These are phyloP conservation scores for Morpho deidamia DNA, from an alignment of 2,888 invertebrate genomes.

Conservation along the genomic window DNA sequence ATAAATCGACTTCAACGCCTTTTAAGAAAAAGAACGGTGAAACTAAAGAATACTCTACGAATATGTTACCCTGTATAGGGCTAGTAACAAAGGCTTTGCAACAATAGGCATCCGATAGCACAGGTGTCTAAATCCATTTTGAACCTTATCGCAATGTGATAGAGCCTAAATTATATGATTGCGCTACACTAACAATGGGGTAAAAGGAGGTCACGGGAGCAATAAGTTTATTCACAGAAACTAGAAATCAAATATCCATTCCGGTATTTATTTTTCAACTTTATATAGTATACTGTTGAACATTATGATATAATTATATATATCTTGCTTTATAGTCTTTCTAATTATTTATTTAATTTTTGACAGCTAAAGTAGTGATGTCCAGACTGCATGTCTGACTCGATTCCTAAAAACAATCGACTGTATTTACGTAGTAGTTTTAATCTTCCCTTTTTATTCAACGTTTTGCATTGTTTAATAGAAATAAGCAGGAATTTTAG, in stretches of 20 bases:
- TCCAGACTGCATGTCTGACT: too few species aligned
- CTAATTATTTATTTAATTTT: too few species aligned
- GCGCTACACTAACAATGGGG: slow-evolving; percentile 27
- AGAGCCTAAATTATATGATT: slow-evolving; percentile 7
- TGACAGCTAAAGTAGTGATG: too few species aligned
- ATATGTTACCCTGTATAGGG: slow-evolving; percentile 3
- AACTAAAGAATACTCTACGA: slow-evolving; percentile 6
- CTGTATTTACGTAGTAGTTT: too few species aligned
- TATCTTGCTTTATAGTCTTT: too few species aligned
- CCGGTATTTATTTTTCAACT: slow-evolving; percentile 13
- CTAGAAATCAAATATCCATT: slow-evolving; percentile 31
- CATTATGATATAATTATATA: too few species aligned
- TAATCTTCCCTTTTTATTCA: too few species aligned
- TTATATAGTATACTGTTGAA: too few species aligned
- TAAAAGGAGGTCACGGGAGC: slow-evolving; percentile 45
- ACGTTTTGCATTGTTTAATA: too few species aligned
- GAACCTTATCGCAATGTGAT: slow-evolving; percentile 10
- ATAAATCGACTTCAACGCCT: slow-evolving; percentile 9
- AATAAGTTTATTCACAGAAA: slow-evolving; percentile 31
- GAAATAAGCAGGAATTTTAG: too few species aligned
- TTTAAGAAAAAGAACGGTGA: slow-evolving; percentile 16
- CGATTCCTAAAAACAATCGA: too few species aligned
- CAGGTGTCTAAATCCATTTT: slow-evolving; percentile 8
- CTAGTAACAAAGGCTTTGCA: slow-evolving; percentile 24
- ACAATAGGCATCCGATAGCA: slow-evolving; percentile 31